Percentiles rank a stretch among this genome's conserved stretches.
Evolutionary conservation across 1,140 invertebrate genomes (phyloP).

Genomic region (Triops cancriformis): DNA sequence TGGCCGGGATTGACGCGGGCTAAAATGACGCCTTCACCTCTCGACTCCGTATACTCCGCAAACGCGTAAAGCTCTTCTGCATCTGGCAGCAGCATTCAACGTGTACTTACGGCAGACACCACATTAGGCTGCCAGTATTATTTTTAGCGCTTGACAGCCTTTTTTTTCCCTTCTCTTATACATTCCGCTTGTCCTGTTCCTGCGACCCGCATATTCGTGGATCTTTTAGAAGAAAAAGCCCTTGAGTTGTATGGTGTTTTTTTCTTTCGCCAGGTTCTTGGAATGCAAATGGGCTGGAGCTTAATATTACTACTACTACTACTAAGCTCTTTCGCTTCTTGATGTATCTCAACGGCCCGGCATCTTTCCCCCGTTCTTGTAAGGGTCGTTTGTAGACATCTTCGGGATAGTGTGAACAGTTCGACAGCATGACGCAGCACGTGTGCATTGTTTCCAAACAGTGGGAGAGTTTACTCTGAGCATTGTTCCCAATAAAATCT

Average conservation of each 20-base stretch:
- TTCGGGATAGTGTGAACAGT: slow-evolving; percentile 2
- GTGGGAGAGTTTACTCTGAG: not conserved
- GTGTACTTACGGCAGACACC: not conserved
- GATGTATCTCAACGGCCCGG: not conserved
- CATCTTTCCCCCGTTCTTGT: not conserved
- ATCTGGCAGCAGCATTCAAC: not conserved
- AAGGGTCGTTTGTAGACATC: not conserved
- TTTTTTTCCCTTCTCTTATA: not conserved
- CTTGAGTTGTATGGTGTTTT: not conserved
- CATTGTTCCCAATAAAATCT: not conserved
- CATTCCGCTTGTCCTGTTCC: slow-evolving; percentile 2
- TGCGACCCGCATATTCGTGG: not conserved
- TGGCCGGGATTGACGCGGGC: slow-evolving; percentile 9
- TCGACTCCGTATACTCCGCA: not conserved
- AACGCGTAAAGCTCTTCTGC: not conserved
- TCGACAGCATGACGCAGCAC: slow-evolving; percentile 12
- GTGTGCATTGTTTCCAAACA: slow-evolving; percentile 10
- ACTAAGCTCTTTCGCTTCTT: not conserved
- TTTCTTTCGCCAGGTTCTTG: not conserved
- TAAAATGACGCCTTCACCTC: not conserved
- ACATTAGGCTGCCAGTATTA: slow-evolving; percentile 10
- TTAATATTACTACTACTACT: not conserved
- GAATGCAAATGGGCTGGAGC: slow-evolving; percentile 3
- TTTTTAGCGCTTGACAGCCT: not conserved
- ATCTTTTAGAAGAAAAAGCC: not conserved